Base-by-base conservation (phyloP, 1,140 invertebrate genomes). In the Pseudobourletiella spinata region DNA sequence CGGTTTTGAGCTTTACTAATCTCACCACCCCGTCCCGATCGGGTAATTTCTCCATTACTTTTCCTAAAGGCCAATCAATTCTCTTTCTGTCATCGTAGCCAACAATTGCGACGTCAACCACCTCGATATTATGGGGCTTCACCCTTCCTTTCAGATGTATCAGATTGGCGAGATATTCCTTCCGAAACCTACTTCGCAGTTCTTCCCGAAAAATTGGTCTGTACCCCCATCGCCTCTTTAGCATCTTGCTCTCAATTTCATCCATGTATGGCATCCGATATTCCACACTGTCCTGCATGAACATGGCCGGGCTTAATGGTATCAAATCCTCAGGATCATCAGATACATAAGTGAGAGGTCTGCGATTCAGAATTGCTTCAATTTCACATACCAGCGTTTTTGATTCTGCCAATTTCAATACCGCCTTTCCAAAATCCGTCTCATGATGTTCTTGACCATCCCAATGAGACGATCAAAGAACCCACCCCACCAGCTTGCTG, bases 281-380 rank as follows among this genome's bases (percentile, higher is more conserved):
- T 56, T 32, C n/a, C n/a, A 15, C 15, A 6, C 32, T 26, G 3
- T 46, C 16, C 15, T 50, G 15, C 14, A 73, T 32, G 59, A 69
- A 70, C 58, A 67, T 58, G 22, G 61, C 65, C 2, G 71, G 66
- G 2, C 71, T 72, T 8, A 74, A 52, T 20, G 64, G 59, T 28
- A 26, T 20, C 22, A 59, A 52, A 39, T 74, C 73, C 11, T 32
- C n/a, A 4, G 43, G 32, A 65, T 75, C 69, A 16, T 63, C 63
- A 1, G 70, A 71, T 22, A 73, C n/a, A 54, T 70, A 72, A 18
- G 74, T 74, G 15, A 75, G 42, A 8, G 72, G 74, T 44, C 73
- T 59, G 28, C 63, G 63, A 69, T 76, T 76, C 3, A 77, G 65
- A 3, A 71, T 54, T 0, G 63, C 63, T 58, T 75, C 72, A 48